Percentiles rank a stretch among this genome's conserved stretches.
phyloP scores from a whole-genome alignment of 2,797 vertebrate species.

The Denticeps clupeoides region DNA sequence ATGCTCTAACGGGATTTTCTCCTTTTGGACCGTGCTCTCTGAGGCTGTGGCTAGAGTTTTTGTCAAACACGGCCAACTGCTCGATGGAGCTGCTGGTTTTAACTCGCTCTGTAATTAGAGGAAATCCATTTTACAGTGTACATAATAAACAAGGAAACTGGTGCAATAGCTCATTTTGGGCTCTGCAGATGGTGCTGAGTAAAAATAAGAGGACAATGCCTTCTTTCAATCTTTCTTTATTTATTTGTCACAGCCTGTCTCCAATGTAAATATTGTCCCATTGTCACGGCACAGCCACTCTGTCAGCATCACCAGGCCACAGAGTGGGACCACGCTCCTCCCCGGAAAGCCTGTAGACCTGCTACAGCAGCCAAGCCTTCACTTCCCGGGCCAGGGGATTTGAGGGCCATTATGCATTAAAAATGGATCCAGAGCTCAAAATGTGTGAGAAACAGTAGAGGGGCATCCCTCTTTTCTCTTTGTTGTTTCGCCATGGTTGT shows the following conservation, averaged over 20 bases:
- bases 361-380: slow-evolving; percentile 15
- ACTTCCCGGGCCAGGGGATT: not conserved
- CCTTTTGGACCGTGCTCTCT: slow-evolving; percentile 9
- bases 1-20: no score
- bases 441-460: not conserved
- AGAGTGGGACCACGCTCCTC: slow-evolving; percentile 15
- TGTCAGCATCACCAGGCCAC: slow-evolving; percentile 4
- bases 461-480: no score
- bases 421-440: not conserved
- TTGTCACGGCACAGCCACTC: slow-evolving; percentile 17
- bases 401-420: not conserved
- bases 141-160: slow-evolving; percentile 7
- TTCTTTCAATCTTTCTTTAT: not conserved
- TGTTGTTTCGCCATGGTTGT: no score
- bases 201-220: not conserved
- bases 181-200: no score
- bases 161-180: not conserved
- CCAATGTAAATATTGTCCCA: slow-evolving; percentile 22
- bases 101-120: slow-evolving; percentile 29
- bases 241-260: not conserved
- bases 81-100: slow-evolving; percentile 21
- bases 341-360: slow-evolving; percentile 25
- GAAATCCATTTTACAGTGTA: slow-evolving; percentile 13
- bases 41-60: slow-evolving; percentile 23
- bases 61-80: slow-evolving; percentile 9